Evolutionary conservation across 2,888 invertebrate species (phyloP), one percentile per base, ranked within the genome.

Genomic region (Fissipunctia ypsillon): DNA sequence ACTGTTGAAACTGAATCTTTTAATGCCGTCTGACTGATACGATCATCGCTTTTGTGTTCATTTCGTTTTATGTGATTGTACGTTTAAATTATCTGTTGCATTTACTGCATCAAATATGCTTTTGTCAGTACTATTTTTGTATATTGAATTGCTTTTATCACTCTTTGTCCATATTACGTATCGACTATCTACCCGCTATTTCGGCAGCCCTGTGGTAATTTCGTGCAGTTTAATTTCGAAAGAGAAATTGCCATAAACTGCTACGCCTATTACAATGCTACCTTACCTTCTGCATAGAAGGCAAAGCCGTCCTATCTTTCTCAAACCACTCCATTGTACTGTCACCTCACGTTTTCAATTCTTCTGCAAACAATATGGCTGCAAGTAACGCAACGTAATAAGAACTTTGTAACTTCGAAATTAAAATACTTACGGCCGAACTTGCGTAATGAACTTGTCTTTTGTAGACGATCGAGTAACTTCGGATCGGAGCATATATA

Each of bases 331-430:
- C 81, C 69, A 81, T 77, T 83, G 84, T 84, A 71, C 65, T 84
- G 84, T 82, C 85, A 61, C 69, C 71, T 75, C 70, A 84, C 73
- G 82, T 67, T 76, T 78, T 64, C 73, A 82, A 84, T 84, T 82
- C 83, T 78, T 75, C 80, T 79, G 35, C 63, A 81, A 73, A 80
- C 84, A 76, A 76, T 84, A 82, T 71, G 54, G 65, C 63, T 71
- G 64, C 68, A 52, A 72, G 67, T 80, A 73, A 80, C 70, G 57
- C 54, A 71, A 80, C 61, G 60, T 69, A 83, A 72, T 76, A 80
- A 80, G 35, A 71, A 65, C 69, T 69, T 57, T 63, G 81, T 52
- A 63, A 71, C 84, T 83, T 73, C 50, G n/a, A 81, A 80, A 80
- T 73, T 83, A 74, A 79, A 81, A 71, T 83, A 78, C 83, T 83